Evolutionary conservation across 2,888 invertebrate genomes (phyloP), one percentile per base, ranked within the genome.

Genomic region (Mythimna vitellina): DNA sequence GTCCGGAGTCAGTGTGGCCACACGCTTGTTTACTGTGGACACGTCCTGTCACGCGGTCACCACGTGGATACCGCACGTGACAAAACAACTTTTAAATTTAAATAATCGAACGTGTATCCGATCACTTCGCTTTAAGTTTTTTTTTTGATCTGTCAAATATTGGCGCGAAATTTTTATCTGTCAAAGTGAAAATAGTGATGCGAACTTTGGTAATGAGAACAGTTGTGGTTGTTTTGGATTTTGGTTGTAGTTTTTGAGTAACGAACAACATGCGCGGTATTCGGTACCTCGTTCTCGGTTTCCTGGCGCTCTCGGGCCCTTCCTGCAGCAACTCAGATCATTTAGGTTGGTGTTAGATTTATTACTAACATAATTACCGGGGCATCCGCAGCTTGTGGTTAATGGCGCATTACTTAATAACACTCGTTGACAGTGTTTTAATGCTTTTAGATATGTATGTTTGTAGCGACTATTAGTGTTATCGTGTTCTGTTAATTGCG

Each of bases 251-350:
- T 75, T 79, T 84, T 84, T 79, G 74, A 42, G 69, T 83, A 82
- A 82, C 80, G 82, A 86, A 78, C 85, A 88, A 87, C 78, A 90
- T 92, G 91, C 89, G 89, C 86, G 87, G 86, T 81, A 83, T 88
- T 83, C 85, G 86, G 88, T 85, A 89, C 81, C 72, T 91, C 80
- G 86, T 93, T 86, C 89, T 91, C 85, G 90, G 90, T 71, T 90
- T 94, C 89, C 90, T 95, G 89, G 86, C 88, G 70, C 85, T 93
- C 76, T 91, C 92, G 84, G 90, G 92, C 75, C 94, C 93, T 87
- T 94, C 94, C 87, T 92, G 93, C 87, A 92, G 91, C 84, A 93
- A 93, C 91, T 93, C 95, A 75, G 96, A 96, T 94, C 95, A 94
- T 89, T 92, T 95, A 91, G 96, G 96, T 96, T 82, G 83, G 92